Percentiles rank a stretch among this genome's conserved stretches.
Evolutionary conservation across 2,113 vertebrate genomes (phyloP).

Genomic region (Bombycilla garrulus): DNA sequence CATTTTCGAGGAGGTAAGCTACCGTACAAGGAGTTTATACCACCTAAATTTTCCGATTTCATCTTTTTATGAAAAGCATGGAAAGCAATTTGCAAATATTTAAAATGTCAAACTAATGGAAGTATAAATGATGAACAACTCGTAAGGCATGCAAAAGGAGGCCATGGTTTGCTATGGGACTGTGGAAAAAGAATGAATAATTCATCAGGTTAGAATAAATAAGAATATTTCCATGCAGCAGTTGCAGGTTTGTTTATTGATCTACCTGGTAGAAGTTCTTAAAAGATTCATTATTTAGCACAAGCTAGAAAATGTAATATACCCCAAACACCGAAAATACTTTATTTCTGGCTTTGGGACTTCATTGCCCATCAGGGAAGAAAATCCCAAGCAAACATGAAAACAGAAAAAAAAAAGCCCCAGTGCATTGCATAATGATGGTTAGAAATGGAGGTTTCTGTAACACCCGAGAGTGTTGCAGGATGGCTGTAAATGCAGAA

Average conservation of each 20-base stretch:
- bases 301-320: neutral
- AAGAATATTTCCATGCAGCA: slow-evolving; percentile 7
- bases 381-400: neutral
- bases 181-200: slow-evolving; percentile 40
- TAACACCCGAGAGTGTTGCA: no score
- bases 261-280: neutral
- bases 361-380: neutral
- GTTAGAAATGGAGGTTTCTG: neutral
- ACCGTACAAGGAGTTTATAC: neutral
- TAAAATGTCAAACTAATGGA: slow-evolving; percentile 41
- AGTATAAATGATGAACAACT: slow-evolving; percentile 23
- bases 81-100: slow-evolving; percentile 44
- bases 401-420: neutral
- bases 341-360: neutral
- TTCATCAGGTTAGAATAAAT: slow-evolving; percentile 42
- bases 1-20: neutral
- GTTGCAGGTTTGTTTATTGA: slow-evolving; percentile 38
- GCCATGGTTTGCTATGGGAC: neutral
- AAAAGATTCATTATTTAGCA: neutral
- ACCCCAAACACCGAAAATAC: neutral
- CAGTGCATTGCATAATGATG: neutral
- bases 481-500: neutral
- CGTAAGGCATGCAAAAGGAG: neutral
- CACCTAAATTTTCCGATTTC: neutral
- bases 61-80: slow-evolving; percentile 8